A percentile compares a stretch with the other conserved stretches of the same genome.
These are phyloP conservation scores for Montipora efflorescens DNA, from an alignment of 64 coral and sea anemone genomes.

Conservation along the genomic window DNA sequence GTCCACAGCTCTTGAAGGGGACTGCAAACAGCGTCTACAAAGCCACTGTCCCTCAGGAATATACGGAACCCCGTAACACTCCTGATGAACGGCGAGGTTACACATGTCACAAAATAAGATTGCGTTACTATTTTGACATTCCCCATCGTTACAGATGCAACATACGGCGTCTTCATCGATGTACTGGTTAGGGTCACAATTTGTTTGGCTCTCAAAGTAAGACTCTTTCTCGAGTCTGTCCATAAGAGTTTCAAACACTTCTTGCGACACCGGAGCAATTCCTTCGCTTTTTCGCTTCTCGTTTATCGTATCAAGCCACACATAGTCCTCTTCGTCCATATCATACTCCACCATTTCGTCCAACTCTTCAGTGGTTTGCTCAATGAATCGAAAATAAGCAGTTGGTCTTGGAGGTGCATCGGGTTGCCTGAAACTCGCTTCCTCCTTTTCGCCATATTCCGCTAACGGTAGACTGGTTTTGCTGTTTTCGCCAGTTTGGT, in stretches of 20 bases:
- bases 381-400: conserved; percentile 99
- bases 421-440: conserved; percentile 79
- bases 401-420: conserved; percentile 93
- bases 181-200: conserved; percentile 98
- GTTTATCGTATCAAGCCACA: conserved; percentile 92
- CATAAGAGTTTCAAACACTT: conserved; percentile 99
- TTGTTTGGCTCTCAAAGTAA: conserved; percentile 97
- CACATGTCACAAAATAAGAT: conserved; percentile 99
- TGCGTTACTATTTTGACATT: conserved; percentile 98
- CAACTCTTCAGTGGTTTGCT: conserved; percentile 94
- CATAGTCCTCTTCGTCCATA: conserved; percentile 97
- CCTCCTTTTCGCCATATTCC: conserved; percentile 67
- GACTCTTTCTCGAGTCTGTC: conserved; percentile 97
- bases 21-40: conserved; percentile 95
- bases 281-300: conserved; percentile 90
- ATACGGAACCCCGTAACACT: conserved; percentile 99
- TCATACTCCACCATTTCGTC: conserved; percentile 98
- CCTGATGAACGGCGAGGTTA: conserved; percentile 98
- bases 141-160: conserved; percentile 99
- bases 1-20: conserved; percentile 95
- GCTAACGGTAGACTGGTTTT: conserved; percentile 74
- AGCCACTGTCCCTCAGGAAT: conserved; percentile 99
- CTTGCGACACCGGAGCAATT: conserved; percentile 98
- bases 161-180: conserved; percentile 99
- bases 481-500: conserved; percentile 67